Conservation (phyloP, 2,888 invertebrate species). For the Cetonia aurata region DNA sequence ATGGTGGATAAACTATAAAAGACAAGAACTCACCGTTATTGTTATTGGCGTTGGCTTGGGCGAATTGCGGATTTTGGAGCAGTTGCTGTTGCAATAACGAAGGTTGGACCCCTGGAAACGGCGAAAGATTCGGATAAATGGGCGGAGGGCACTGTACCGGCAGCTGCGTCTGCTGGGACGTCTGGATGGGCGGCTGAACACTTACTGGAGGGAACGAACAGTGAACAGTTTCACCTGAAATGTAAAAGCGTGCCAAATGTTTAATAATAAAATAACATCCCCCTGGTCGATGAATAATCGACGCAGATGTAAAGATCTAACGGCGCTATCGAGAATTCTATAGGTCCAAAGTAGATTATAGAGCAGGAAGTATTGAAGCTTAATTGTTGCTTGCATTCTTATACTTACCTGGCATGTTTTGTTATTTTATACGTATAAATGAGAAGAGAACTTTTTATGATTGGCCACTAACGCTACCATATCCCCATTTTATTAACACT, state of each 20-base stretch:
- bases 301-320: too few relatives aligned
- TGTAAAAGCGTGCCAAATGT: not conserved
- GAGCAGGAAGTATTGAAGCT: too few relatives aligned
- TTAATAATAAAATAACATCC: not conserved
- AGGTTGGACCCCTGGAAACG: constrained; percentile 62
- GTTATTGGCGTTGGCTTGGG: constrained; percentile 61
- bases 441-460: too few relatives aligned
- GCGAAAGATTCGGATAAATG: constrained; percentile 64
- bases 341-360: too few relatives aligned
- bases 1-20: too few relatives aligned
- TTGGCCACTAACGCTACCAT: too few relatives aligned
- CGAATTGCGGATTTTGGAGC: constrained; percentile 69
- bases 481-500: too few relatives aligned
- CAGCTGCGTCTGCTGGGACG: constrained; percentile 57
- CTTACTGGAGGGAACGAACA: constrained; percentile 64
- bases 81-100: constrained; percentile 70
- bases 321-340: too few relatives aligned
- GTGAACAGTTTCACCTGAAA: constrained; percentile 67
- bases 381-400: too few relatives aligned
- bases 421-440: too few relatives aligned
- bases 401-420: too few relatives aligned
- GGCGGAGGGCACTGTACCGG: constrained; percentile 66
- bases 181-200: constrained; percentile 55
- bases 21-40: constrained; percentile 70
- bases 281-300: not conserved